phyloP scores from a whole-genome alignment of 1,140 invertebrate species.

The Tetraneura akinire region DNA sequence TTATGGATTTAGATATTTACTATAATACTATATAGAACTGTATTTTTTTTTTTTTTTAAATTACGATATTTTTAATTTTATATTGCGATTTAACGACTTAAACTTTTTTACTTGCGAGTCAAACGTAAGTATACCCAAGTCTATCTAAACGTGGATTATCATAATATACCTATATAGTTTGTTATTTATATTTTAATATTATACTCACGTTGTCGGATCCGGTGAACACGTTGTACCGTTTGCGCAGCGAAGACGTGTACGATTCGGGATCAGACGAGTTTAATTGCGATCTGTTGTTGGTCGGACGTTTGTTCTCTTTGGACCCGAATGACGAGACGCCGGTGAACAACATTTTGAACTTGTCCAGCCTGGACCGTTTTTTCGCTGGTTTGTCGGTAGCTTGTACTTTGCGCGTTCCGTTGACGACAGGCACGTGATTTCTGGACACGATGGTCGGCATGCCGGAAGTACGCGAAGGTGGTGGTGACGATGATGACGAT shows the following conservation, averaged over 20 bases:
- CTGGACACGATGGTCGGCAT: constrained; percentile 36
- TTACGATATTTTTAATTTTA: too few species aligned
- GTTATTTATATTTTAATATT: too few species aligned
- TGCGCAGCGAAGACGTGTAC: constrained; percentile 38
- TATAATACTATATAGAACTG: too few species aligned
- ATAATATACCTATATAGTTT: too few species aligned
- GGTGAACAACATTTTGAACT: constrained; percentile 47
- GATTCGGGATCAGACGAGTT: constrained; percentile 39
- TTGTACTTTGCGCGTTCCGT: not conserved
- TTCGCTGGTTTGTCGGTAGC: constrained; percentile 3
- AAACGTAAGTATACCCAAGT: too few species aligned
- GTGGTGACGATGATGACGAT: too few species aligned
- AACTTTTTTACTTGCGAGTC: too few species aligned
- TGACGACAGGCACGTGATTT: constrained; percentile 30
- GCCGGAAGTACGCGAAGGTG: not conserved
- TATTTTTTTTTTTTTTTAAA: too few species aligned
- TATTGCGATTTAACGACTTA: too few species aligned
- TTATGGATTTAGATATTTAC: too few species aligned
- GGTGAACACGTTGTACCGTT: constrained; percentile 47
- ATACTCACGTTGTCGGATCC: constrained; percentile 32
- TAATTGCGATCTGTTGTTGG: not conserved
- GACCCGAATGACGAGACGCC: constrained; percentile 5
- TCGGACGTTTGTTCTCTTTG: constrained; percentile 42
- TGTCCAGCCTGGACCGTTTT: constrained; percentile 38
- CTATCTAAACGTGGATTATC: too few species aligned